These are phyloP conservation scores for Axis porcinus DNA, from an alignment of 2,113 vertebrate genomes.

Conservation along the genomic window DNA sequence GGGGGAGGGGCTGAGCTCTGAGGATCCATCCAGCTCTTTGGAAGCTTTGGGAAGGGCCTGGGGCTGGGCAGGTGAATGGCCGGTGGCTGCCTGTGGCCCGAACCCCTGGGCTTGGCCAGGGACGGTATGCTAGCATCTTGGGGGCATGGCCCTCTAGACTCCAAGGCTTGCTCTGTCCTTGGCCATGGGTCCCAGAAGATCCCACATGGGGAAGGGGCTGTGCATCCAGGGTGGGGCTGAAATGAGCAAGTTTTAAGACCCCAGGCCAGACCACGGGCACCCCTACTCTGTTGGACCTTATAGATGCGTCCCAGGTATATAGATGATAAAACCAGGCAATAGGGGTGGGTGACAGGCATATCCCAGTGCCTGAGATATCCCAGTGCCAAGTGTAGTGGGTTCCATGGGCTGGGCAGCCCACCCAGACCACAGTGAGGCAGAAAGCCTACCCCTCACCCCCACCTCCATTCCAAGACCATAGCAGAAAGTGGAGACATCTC, in stretches of 20 bases:
- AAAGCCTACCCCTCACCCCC: background rate
- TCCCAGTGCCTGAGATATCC: background rate
- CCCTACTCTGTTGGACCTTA: background rate
- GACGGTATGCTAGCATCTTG: background rate
- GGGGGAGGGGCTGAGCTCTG: background rate
- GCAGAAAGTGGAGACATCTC: background rate
- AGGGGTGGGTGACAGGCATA: background rate
- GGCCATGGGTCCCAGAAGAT: background rate
- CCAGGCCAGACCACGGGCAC: rapidly evolving
- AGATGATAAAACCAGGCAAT: background rate
- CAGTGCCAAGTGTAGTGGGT: background rate
- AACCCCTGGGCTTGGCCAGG: background rate
- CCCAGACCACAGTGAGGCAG: background rate
- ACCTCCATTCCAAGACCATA: background rate
- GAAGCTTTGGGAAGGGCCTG: background rate
- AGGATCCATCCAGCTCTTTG: background rate
- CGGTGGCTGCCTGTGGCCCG: background rate
- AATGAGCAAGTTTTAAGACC: background rate
- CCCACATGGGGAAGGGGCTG: background rate
- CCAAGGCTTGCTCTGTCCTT: background rate
- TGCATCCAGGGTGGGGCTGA: no score
- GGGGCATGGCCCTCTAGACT: background rate
- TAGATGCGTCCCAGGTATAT: background rate
- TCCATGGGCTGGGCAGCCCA: background rate
- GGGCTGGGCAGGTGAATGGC: background rate